These are phyloP conservation scores for Perdita meconis DNA, from an alignment of 2,888 invertebrate genomes.

Conservation along the genomic window DNA sequence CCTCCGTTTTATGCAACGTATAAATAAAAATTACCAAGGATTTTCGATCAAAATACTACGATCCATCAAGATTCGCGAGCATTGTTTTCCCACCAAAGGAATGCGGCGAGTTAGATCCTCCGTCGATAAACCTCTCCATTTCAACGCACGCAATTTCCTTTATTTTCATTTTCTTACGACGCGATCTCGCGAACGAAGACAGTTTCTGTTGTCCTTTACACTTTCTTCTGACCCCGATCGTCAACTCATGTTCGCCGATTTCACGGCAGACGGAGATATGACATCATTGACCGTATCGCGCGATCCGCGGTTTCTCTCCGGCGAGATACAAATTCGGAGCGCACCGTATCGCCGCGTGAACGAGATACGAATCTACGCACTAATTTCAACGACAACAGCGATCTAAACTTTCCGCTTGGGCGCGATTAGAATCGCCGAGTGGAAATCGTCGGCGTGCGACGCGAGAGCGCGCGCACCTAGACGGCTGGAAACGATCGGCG, in stretches of 20 bases:
- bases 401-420: conserved; percentile 39
- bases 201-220: neutral
- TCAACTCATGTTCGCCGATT: neutral
- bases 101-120: no score
- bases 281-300: conserved; percentile 15
- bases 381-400: neutral
- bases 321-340: neutral
- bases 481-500: conserved; percentile 3
- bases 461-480: neutral
- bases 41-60: no score
- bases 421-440: conserved; percentile 18
- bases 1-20: no score
- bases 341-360: conserved; percentile 15
- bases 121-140: no score
- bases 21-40: no score
- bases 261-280: neutral
- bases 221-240: neutral
- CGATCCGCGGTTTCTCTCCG: conserved; percentile 2
- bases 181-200: no score
- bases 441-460: conserved; percentile 5
- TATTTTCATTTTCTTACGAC: no score
- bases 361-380: conserved; percentile 11
- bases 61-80: no score
- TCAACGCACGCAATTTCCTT: no score
- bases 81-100: no score